These are phyloP conservation scores for Amaurobius ferox DNA, from an alignment of 2,888 invertebrate species.

Conservation along the genomic window DNA sequence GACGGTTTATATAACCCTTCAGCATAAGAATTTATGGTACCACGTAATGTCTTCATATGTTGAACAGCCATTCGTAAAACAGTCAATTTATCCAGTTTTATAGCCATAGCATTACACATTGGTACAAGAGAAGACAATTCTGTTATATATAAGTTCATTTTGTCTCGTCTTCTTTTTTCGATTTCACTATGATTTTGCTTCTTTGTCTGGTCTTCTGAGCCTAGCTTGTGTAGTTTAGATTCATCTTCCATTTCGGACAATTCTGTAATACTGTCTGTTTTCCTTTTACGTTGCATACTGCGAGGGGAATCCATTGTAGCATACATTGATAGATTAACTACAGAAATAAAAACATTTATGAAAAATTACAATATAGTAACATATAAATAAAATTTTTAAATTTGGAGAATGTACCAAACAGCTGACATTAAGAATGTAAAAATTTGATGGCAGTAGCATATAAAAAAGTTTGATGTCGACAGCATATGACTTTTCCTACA, in stretches of 20 bases:
- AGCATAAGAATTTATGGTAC: constrained; percentile 85
- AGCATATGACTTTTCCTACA: too few relatives aligned
- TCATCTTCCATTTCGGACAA: constrained; percentile 45
- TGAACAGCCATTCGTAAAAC: constrained; percentile 94
- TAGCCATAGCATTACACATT: constrained; percentile 94
- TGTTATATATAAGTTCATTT: constrained; percentile 96
- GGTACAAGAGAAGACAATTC: constrained; percentile 93
- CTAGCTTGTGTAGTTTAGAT: constrained; percentile 28
- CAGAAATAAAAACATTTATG: too few relatives aligned
- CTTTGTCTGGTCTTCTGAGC: constrained; percentile 60
- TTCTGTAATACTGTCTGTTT: constrained; percentile 34
- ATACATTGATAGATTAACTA: constrained; percentile 18
- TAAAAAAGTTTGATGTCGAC: too few relatives aligned
- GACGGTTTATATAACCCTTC: constrained; percentile 87
- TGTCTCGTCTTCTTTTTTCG: constrained; percentile 94
- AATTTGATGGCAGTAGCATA: too few relatives aligned
- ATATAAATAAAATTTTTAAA: too few relatives aligned
- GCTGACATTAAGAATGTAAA: too few relatives aligned
- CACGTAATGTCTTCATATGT: constrained; percentile 87
- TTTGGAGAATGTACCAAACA: too few relatives aligned
- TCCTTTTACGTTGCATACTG: constrained; percentile 48
- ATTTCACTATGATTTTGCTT: constrained; percentile 98
- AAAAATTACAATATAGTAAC: too few relatives aligned
- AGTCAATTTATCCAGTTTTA: constrained; percentile 95
- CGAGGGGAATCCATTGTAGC: constrained; percentile 38